Base-by-base conservation (phyloP, 1,140 invertebrate species). In the Cotesia chilonis region DNA sequence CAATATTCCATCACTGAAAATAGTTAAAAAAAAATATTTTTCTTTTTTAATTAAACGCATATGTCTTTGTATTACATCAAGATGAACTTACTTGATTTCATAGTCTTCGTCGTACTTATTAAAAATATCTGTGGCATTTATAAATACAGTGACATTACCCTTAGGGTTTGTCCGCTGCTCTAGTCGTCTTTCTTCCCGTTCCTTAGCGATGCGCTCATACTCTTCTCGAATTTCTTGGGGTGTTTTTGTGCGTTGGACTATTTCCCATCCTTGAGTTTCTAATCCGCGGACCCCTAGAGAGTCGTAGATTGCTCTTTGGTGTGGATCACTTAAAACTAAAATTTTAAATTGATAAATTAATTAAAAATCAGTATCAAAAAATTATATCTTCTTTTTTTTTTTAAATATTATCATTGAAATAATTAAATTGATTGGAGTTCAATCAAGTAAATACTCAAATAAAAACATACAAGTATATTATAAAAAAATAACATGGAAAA, bases 101-200 rank as follows among this genome's bases (percentile, higher is more conserved):
- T 90, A 90, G 71, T 92, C 90, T 77, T 94, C 91, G 78, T 93
- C 91, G 79, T 95, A 94, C 74, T 90, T 90, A 77, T 91, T 93
- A 88, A 99, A 99, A 71, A 98, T 84, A 83, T 98, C 96, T 4
- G 96, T 96, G 2, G 96, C 96, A 90, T 98, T 96, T 12, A 98
- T 90, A 76, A 93, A 93, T 37, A 98, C 90, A 51, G 92, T 94
- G 17, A 98, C 90, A 69, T 91, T 92, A 12, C 96, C 95, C 78
- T 92, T 93, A 1, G 97, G 96, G 88, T 98, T 97, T 0, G 96
- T 97, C 71, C 92, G 89, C 78, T 95, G 93, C 75, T 96, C 92
- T 17, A 98, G 87, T 61, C 91, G 89, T 75, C 94, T 89, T 81
- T 98, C 95, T 77, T 97, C 95, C 77, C 91, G 85, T 80, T 95